Evolutionary conservation across 2,797 vertebrate species (phyloP), one percentile per base, ranked within the genome.

Genomic region (Australoheros facetus): DNA sequence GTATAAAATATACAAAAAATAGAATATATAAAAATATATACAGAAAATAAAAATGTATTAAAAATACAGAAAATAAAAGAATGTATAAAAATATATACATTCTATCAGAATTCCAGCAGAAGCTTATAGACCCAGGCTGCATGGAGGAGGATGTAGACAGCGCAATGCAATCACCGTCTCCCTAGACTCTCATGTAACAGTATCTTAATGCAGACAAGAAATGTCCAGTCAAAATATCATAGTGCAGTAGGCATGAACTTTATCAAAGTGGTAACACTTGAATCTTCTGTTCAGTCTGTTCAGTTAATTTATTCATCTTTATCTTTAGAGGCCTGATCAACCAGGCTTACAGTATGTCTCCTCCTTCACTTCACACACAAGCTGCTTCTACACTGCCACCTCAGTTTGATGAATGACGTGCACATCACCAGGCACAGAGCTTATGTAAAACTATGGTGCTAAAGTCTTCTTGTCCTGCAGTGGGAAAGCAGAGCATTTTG

Each of bases 391-490:
- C 9, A 28, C 64, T 34, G 17, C 70, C 21, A 60, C 75, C 56
- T 34, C 21, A 12, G 30, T 57, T 72, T 78, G 53, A 87, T 81
- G 80, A 90, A 89, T 78, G 70, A 73, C 64, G 32, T 32, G 34
- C 3, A 28, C 1, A 8, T 71, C 72, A 86, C 34, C 59, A 57
- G 74, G 84, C 76, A 28, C 26, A 23, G 21, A 51, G 64, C 7
- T 51, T 8, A 51, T 51, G 3, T 51, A 7, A 69, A 69, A 69
- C 23, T 30, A 17, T 13, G 7, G 57, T 55, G 45, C 64, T 42
- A 2, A 53, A n/a, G 23, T 34, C 54, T 74, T 30, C 30, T 14
- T 28, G 66, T 45, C 28, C 37, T 39, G 66, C 28, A 10, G 60
- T 55, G 70, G 23, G 54, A 85, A 74, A 80, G 51, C 23, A 66